Evolutionary conservation across 2,113 vertebrate genomes (phyloP).

Genomic region (Menura novaehollandiae): DNA sequence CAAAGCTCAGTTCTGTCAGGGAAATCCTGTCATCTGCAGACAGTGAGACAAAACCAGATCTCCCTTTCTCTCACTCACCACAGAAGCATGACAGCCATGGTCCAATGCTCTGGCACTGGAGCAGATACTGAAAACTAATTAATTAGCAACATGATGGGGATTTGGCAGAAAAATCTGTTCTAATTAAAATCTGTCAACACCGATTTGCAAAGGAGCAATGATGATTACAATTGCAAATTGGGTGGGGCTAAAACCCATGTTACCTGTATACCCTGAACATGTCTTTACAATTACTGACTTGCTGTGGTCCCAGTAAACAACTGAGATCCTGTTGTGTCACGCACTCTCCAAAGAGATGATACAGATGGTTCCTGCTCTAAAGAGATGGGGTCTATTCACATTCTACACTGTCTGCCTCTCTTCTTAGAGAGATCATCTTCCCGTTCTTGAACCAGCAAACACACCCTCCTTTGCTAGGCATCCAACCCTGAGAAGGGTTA

Average conservation of each 20-base stretch:
- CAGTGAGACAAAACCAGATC: background rate
- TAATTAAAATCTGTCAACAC: background rate
- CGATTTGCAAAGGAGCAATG: background rate
- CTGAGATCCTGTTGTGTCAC: background rate
- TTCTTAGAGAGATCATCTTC: background rate
- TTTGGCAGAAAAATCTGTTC: background rate
- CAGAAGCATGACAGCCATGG: background rate
- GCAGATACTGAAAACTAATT: background rate
- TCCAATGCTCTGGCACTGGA: background rate
- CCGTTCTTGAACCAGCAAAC: background rate
- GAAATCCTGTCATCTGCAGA: background rate
- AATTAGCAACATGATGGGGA: background rate
- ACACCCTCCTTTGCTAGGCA: background rate
- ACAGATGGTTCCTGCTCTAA: background rate
- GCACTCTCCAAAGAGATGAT: background rate
- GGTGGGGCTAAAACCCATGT: background rate
- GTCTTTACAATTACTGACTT: background rate
- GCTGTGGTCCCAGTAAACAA: background rate
- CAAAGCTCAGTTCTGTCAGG: background rate
- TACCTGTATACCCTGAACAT: background rate
- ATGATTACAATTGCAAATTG: background rate
- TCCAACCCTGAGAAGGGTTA: background rate
- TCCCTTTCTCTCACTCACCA: background rate
- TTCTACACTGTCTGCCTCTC: background rate
- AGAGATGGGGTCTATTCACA: background rate